These are phyloP conservation scores for Rhagoletis pomonella DNA, from an alignment of 1,140 invertebrate species.

Conservation along the genomic window DNA sequence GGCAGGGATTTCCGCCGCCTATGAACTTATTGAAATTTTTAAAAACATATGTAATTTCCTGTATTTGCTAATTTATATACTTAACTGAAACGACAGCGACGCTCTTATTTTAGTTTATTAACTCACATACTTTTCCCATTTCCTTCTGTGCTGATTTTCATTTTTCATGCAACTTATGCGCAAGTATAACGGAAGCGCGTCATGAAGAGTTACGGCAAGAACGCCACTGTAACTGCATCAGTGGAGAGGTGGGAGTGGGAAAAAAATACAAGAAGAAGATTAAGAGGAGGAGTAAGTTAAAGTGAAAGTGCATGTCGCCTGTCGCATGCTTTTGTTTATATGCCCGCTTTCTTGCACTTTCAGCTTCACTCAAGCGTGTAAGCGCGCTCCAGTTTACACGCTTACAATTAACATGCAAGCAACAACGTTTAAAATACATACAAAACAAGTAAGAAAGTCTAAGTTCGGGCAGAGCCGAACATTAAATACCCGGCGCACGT, in stretches of 20 bases:
- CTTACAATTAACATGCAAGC: conserved; percentile 46
- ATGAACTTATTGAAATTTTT: too few species aligned
- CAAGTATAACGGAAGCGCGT: conserved; percentile 5
- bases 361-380: conserved; percentile 18
- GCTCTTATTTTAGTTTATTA: neutral
- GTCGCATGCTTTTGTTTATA: neutral
- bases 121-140: neutral
- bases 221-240: too few species aligned
- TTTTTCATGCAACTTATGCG: conserved; percentile 13
- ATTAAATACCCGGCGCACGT: too few species aligned
- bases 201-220: neutral
- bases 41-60: too few species aligned
- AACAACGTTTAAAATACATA: too few species aligned
- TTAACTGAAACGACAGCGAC: neutral
- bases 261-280: too few species aligned
- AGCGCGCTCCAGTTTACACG: conserved; percentile 50
- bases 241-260: too few species aligned
- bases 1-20: too few species aligned
- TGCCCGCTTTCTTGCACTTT: conserved; percentile 7
- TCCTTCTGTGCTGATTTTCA: conserved; percentile 7
- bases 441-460: too few species aligned
- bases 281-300: neutral
- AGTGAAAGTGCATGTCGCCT: neutral
- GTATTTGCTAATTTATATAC: too few species aligned
- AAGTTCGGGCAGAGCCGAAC: too few species aligned